Conservation (phyloP, 2,797 vertebrate species). For the Chrosomus eos region DNA sequence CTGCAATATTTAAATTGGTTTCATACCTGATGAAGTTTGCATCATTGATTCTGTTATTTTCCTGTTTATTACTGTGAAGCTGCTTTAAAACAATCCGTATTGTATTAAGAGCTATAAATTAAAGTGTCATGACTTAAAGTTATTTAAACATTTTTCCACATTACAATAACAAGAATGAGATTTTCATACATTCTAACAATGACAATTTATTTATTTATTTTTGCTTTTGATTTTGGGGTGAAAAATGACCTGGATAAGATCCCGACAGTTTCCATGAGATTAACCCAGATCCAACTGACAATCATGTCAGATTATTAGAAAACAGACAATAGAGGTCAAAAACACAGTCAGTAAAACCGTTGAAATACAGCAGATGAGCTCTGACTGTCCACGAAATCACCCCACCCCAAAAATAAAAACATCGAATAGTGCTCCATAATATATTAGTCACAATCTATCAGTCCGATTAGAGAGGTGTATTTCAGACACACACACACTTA, state of each 20-base stretch:
- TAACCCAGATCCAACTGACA: not conserved
- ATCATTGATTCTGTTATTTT: not conserved
- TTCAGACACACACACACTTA: slow-evolving; percentile 27
- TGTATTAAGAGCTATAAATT: not conserved
- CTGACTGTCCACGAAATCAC: slow-evolving; percentile 6
- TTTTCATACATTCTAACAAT: not conserved
- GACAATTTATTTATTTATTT: not conserved
- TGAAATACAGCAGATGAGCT: slow-evolving; percentile 37
- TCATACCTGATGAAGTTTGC: not conserved
- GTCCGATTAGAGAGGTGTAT: slow-evolving; percentile 24
- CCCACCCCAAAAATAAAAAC: slow-evolving; percentile 13
- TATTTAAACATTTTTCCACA: not conserved
- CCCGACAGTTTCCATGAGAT: not conserved
- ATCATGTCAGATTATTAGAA: slow-evolving; percentile 25
- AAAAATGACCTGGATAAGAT: not conserved
- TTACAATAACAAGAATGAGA: not conserved
- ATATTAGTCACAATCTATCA: slow-evolving; percentile 44
- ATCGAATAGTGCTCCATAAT: slow-evolving; percentile 44
- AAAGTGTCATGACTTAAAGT: not conserved
- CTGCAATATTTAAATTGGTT: not conserved
- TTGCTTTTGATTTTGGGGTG: not conserved
- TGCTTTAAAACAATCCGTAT: not conserved
- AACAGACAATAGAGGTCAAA: not conserved
- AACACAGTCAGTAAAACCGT: slow-evolving; percentile 11
- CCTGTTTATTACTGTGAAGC: not conserved